Base-by-base conservation (phyloP, 2,113 vertebrate species). In the Parus major region DNA sequence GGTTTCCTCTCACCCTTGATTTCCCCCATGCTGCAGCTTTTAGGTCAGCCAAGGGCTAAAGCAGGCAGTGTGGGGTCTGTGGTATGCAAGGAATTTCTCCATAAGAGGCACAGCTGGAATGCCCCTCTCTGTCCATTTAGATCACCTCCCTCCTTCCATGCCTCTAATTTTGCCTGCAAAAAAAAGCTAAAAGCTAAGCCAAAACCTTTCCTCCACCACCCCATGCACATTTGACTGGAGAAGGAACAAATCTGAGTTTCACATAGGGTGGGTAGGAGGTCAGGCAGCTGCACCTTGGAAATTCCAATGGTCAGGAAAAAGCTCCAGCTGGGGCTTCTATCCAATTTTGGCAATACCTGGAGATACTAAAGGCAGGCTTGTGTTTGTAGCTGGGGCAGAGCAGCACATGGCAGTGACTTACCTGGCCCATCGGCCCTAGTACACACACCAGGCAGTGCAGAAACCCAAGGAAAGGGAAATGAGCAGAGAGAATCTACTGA, bases 211-310 rank as follows among this genome's bases (percentile, higher is more conserved):
- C 9, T 60, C n/a, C 13, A 21, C 31, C 61, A 79, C 36, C 17
- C 41, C 15, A 10, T 15, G 13, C 29, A 41, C 0, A 0, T 76
- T 29, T 90, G 52, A 47, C 44, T 50, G 60, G 31, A 84, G 31
- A 61, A 39, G 21, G 44, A 84, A 13, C 44, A 72, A 93, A 35
- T 52, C n/a, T 78, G 65, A 78, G 19, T 73, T 71, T 72, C 42
- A 28, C 21, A 44, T 0, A 1, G 21, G 2, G 2, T 21, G 23
- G 33, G 12, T 11, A 2, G 56, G 47, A 87, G 49, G 12, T 63
- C 69, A 81, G 27, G 33, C 15, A 83, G n/a, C 33, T 7, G 1
- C 8, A 12, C 15, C 46, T 57, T 78, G 46, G 49, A 36, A 39
- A 73, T 49, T 77, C 50, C 36, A 59, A 1, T 2, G 2, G 35